Evolutionary conservation across 2,113 vertebrate genomes (phyloP), one percentile per base, ranked within the genome.

Genomic region (Athene cunicularia): DNA sequence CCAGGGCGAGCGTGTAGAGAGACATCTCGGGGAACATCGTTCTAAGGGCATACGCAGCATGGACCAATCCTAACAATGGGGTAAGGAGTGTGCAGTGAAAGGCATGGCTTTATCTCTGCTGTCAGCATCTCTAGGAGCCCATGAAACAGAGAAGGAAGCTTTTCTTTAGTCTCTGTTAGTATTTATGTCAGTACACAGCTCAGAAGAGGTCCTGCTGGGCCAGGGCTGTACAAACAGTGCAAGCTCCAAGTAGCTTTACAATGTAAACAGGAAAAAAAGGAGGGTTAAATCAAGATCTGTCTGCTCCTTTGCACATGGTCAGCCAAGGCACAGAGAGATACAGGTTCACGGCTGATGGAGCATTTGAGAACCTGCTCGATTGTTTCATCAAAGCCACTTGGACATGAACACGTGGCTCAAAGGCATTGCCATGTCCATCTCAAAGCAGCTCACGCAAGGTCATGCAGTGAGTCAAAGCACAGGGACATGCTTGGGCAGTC

Each of bases 211-310:
- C 58, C 58, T 1, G 20, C 45, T 66, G 58, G 32, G 73, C 74
- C 80, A 52, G 24, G 24, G 58, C 84, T 91, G 52, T 76, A 67
- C 88, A 88, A 66, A 76, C 74, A 75, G 45, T 33, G 22, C 26
- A 16, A 81, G 70, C 35, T 75, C 68, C 81, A 75, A 71, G 52
- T 12, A 67, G 80, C 41, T 91, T 62, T 81, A 33, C 49, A 81
- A 91, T 28, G 53, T 58, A 91, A 93, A 72, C 30, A 81, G 88
- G 74, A 81, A 85, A 72, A 59, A 76, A 88, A 75, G 33, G 26
- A 45, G 6, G 33, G 33, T 37, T 81, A 76, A 41, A 73, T 22
- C 0, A 3, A 56, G 64, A 85, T 72, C 37, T 33, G 26, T 20
- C 52, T 0, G 2, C 52, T 75, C 22, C 33, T 37, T 21, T 50